Percentiles rank a stretch among this genome's conserved stretches.
phyloP scores from a whole-genome alignment of 2,888 invertebrate genomes.

The Elmis aenea region DNA sequence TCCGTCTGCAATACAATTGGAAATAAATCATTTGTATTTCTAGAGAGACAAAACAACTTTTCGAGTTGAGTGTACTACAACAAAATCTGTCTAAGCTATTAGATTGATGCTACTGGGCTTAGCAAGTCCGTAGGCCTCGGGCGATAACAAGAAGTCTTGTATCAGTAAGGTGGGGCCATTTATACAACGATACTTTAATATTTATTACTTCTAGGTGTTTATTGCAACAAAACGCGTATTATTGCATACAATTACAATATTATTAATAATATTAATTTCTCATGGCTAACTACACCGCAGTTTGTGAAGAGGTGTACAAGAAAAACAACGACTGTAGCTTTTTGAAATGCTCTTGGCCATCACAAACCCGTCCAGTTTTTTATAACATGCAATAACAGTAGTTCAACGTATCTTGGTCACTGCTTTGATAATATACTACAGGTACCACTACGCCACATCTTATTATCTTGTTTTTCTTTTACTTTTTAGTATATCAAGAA shows the following conservation, averaged over 20 bases:
- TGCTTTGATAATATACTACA: slow-evolving; percentile 25
- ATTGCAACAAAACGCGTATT: too few relatives aligned
- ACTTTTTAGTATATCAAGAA: slow-evolving; percentile 17
- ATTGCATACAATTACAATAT: too few relatives aligned
- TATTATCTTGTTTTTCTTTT: slow-evolving; percentile 17
- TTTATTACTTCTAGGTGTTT: too few relatives aligned
- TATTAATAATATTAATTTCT: too few relatives aligned
- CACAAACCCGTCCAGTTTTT: slow-evolving; percentile 22
- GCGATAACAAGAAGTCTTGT: too few relatives aligned
- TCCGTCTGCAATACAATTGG: slow-evolving; percentile 29
- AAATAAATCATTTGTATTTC: slow-evolving; percentile 34
- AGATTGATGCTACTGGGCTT: slow-evolving; percentile 41
- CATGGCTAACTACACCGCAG: too few relatives aligned
- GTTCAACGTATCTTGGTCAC: slow-evolving; percentile 27
- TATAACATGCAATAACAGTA: slow-evolving; percentile 26
- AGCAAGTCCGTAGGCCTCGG: slow-evolving; percentile 27
- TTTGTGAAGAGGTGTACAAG: too few relatives aligned
- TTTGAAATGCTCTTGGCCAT: slow-evolving; percentile 12
- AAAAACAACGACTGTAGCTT: slow-evolving; percentile 10
- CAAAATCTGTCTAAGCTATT: slow-evolving; percentile 39
- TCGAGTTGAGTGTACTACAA: slow-evolving; percentile 35
- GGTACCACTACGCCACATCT: slow-evolving; percentile 23
- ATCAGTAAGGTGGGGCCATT: too few relatives aligned
- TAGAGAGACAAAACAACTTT: slow-evolving; percentile 31
- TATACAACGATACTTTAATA: too few relatives aligned